phyloP scores from a whole-genome alignment of 1,140 invertebrate genomes.

The Euwallacea similis region DNA sequence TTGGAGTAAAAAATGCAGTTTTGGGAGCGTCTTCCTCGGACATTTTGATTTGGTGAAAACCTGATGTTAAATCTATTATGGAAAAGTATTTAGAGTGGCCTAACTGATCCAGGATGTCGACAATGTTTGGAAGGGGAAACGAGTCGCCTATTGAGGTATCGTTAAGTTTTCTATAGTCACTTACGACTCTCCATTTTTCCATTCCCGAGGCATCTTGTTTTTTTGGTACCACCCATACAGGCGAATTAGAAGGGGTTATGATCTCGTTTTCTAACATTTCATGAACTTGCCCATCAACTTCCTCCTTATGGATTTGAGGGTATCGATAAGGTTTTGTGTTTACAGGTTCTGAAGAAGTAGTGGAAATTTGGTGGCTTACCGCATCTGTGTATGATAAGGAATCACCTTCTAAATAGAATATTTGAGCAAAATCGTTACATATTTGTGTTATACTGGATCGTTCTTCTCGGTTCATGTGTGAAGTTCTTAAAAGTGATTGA shows the following conservation, averaged over 20 bases:
- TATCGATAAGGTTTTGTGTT: constrained; percentile 37
- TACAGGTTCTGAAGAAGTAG: neutral
- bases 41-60: constrained; percentile 22
- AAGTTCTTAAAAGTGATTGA: too few relatives aligned
- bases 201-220: constrained; percentile 19
- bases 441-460: too few relatives aligned
- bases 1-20: constrained; percentile 40
- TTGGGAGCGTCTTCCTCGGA: constrained; percentile 44
- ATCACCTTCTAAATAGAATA: too few relatives aligned
- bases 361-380: too few relatives aligned
- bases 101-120: constrained; percentile 50
- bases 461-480: too few relatives aligned
- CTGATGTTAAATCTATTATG: constrained; percentile 49
- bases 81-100: constrained; percentile 48
- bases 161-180: constrained; percentile 54
- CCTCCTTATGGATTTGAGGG: constrained; percentile 32
- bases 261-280: constrained; percentile 39
- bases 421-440: too few relatives aligned
- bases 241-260: constrained; percentile 19
- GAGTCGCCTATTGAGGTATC: constrained; percentile 52
- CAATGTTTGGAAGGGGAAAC: constrained; percentile 57
- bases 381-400: too few relatives aligned
- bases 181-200: constrained; percentile 14
- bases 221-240: constrained; percentile 13
- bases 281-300: constrained; percentile 39